These are phyloP conservation scores for Drosophila histrio DNA, from an alignment of 2,888 invertebrate genomes.

Conservation along the genomic window DNA sequence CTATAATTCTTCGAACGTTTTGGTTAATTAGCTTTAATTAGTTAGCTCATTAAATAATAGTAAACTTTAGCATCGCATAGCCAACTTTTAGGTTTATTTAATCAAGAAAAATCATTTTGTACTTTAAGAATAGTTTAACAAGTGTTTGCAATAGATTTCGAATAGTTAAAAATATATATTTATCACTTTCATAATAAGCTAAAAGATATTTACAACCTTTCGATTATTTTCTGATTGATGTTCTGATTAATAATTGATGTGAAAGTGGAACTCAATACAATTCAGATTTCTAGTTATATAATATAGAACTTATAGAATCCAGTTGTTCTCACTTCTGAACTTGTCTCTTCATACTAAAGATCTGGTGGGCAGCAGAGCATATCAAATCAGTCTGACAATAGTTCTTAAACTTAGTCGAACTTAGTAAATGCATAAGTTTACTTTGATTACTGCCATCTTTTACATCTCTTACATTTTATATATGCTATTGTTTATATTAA, in stretches of 20 bases:
- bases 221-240: no score
- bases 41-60: no score
- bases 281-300: no score
- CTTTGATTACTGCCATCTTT: conserved; percentile 6
- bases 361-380: not conserved
- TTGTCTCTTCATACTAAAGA: not conserved
- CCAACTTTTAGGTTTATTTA: not conserved
- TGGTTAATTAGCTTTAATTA: no score
- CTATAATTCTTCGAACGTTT: no score
- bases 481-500: conserved; percentile 20
- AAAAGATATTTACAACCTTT: no score
- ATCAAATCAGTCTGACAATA: not conserved
- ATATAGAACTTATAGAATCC: no score
- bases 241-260: no score
- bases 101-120: not conserved
- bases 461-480: not conserved
- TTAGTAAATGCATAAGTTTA: conserved; percentile 1
- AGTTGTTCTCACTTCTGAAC: not conserved
- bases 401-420: not conserved
- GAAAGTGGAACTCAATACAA: no score
- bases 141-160: not conserved
- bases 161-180: no score
- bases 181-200: no score
- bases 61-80: no score
- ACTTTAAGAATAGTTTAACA: not conserved